Percentiles rank a stretch among this genome's conserved stretches.
Evolutionary conservation across 2,888 invertebrate species (phyloP).

Genomic region (Halictus ligatus): DNA sequence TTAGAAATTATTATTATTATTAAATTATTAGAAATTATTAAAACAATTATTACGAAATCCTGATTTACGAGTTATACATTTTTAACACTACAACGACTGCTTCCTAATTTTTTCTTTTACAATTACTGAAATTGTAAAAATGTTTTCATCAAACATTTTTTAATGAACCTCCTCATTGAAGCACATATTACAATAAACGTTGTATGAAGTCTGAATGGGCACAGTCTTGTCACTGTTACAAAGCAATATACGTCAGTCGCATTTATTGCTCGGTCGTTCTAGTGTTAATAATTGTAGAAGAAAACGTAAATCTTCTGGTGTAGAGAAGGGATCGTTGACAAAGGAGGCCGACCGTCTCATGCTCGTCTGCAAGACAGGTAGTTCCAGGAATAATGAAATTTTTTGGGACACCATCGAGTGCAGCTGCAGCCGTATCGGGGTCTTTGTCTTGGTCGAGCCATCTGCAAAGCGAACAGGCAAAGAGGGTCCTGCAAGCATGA

Average conservation of each 20-base stretch:
- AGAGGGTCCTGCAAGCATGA: constrained; percentile 38
- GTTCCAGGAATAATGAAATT: constrained; percentile 54
- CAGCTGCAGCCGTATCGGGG: constrained; percentile 35
- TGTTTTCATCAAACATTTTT: no score
- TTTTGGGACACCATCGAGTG: constrained; percentile 39
- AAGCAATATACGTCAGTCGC: no score
- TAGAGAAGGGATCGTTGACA: constrained; percentile 16
- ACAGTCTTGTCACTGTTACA: no score
- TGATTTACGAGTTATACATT: neutral
- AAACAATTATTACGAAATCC: neutral
- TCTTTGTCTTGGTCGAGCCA: constrained; percentile 58
- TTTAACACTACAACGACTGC: no score
- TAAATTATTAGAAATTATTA: neutral
- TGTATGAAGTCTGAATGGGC: no score
- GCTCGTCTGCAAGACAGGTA: constrained; percentile 48
- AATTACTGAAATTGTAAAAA: no score
- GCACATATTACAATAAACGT: no score
- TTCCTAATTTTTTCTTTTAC: no score
- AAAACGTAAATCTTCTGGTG: neutral
- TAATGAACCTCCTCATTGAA: no score
- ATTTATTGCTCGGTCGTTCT: no score
- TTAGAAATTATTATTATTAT: no score
- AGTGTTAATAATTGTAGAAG: neutral
- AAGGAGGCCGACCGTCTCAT: constrained; percentile 40
- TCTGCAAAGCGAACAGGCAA: constrained; percentile 51